Evolutionary conservation across 2,888 invertebrate genomes (phyloP).

Genomic region (Campaea margaritaria): DNA sequence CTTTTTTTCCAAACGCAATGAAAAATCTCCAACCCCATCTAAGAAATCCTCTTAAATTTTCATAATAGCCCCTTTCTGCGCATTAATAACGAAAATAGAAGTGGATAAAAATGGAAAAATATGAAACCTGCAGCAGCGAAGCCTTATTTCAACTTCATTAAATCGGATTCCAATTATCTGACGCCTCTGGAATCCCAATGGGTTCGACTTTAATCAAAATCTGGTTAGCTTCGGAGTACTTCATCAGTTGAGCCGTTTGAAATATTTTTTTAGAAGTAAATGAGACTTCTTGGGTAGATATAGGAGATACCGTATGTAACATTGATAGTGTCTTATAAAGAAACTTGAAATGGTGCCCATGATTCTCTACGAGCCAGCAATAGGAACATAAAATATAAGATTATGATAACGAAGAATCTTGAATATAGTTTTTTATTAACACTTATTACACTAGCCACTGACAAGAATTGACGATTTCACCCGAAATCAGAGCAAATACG

Average conservation of each 20-base stretch:
- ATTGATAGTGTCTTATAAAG: no score
- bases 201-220: conserved; percentile 38
- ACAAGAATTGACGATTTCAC: no score
- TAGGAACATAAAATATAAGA: no score
- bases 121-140: conserved; percentile 18
- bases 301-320: no score
- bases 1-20: background rate
- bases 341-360: no score
- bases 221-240: conserved; percentile 7
- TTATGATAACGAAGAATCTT: no score
- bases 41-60: conserved; percentile 15
- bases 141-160: conserved; percentile 36
- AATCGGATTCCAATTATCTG: conserved; percentile 42
- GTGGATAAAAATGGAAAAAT: conserved; percentile 28
- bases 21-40: background rate
- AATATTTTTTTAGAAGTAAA: no score
- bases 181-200: conserved; percentile 37
- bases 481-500: no score
- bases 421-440: no score
- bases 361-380: no score
- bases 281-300: no score
- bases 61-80: conserved; percentile 6
- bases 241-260: background rate
- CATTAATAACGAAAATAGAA: conserved; percentile 24
- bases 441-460: no score